A percentile compares a stretch with the other conserved stretches of the same genome.
Evolutionary conservation across 1,140 invertebrate species (phyloP).

Genomic region (Drosophila truncata): DNA sequence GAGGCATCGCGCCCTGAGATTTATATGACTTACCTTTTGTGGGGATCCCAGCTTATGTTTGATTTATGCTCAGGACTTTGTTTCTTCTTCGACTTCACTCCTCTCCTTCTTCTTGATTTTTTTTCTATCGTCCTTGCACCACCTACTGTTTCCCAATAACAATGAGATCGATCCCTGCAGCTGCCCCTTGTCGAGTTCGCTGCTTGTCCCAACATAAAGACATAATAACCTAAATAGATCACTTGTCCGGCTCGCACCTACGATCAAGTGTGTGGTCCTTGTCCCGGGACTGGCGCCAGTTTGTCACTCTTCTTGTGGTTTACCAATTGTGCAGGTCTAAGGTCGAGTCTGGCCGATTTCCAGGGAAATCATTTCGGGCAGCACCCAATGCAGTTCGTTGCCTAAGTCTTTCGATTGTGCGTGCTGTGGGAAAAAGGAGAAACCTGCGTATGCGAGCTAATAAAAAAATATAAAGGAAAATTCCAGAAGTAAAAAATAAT

Average conservation of each 20-base stretch:
- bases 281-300: slow-evolving; percentile 64
- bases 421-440: slow-evolving; percentile 1
- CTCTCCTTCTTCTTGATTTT: slow-evolving; percentile 7
- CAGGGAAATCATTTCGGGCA: slow-evolving; percentile 29
- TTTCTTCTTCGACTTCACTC: not conserved
- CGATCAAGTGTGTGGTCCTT: slow-evolving; percentile 66
- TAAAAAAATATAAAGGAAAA: no score
- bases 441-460: no score
- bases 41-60: slow-evolving; percentile 51
- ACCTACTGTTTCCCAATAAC: slow-evolving; percentile 73
- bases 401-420: slow-evolving; percentile 65
- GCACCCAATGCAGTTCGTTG: slow-evolving; percentile 46
- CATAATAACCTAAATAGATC: slow-evolving; percentile 82
- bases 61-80: slow-evolving; percentile 65
- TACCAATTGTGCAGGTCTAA: slow-evolving; percentile 44
- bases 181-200: slow-evolving; percentile 45
- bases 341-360: slow-evolving; percentile 18
- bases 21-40: slow-evolving; percentile 38
- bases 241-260: slow-evolving; percentile 77
- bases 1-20: slow-evolving; percentile 39
- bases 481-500: not conserved
- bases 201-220: slow-evolving; percentile 72
- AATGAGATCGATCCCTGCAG: slow-evolving; percentile 59
- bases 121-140: slow-evolving; percentile 40
- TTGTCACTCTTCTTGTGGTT: slow-evolving; percentile 60